Evolutionary conservation across 2,113 vertebrate genomes (phyloP).

Genomic region (Hippopotamus amphibius): DNA sequence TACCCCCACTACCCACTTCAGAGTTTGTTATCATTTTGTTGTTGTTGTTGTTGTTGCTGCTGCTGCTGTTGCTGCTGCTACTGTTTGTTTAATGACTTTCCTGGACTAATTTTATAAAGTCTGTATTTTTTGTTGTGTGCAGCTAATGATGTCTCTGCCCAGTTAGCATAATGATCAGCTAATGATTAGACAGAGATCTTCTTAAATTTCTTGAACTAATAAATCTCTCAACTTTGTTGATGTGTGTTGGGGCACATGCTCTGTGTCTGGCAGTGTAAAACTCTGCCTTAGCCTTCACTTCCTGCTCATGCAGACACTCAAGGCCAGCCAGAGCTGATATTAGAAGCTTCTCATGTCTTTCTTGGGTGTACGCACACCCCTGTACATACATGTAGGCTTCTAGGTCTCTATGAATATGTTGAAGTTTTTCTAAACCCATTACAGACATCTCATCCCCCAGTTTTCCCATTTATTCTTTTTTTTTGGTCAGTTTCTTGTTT

Average conservation of each 20-base stretch:
- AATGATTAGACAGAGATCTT: background rate
- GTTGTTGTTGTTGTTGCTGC: background rate
- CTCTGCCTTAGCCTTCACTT: background rate
- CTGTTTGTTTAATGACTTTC: background rate
- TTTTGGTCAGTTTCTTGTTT: background rate
- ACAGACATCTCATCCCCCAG: background rate
- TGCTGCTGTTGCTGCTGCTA: background rate
- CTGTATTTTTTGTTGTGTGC: background rate
- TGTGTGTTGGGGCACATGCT: background rate
- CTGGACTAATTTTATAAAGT: background rate
- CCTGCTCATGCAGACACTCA: background rate
- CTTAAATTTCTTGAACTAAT: background rate
- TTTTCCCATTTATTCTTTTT: background rate
- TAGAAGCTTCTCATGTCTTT: background rate
- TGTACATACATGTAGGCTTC: background rate
- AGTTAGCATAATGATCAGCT: background rate
- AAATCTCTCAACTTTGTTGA: background rate
- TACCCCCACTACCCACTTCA: background rate
- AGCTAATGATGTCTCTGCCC: background rate
- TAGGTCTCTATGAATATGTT: background rate
- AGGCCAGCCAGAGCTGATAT: background rate
- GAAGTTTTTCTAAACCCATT: background rate
- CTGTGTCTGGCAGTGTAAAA: background rate
- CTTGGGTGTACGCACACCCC: background rate
- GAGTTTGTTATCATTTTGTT: background rate